phyloP scores from a whole-genome alignment of 2,888 invertebrate species.

The Parnassius apollo region DNA sequence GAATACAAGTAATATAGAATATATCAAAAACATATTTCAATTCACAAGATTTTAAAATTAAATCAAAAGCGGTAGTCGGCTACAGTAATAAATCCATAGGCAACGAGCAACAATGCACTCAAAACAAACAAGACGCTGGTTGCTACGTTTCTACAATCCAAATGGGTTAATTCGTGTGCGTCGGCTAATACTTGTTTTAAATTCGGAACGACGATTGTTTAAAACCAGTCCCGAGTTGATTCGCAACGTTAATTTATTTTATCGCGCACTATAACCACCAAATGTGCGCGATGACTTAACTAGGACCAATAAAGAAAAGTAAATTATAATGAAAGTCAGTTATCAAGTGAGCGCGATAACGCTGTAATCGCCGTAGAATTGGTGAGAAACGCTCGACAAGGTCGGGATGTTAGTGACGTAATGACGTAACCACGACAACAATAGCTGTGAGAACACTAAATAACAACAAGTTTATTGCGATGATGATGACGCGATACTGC shows the following conservation, averaged over 20 bases:
- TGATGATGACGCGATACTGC: constrained; percentile 13
- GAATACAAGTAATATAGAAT: too few species aligned
- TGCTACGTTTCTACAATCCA: not conserved
- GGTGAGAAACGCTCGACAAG: constrained; percentile 57
- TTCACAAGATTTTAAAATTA: too few species aligned
- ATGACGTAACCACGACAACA: constrained; percentile 65
- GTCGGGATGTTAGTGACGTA: constrained; percentile 59
- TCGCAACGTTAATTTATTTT: not conserved
- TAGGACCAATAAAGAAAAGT: constrained; percentile 15
- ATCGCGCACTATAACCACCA: constrained; percentile 10
- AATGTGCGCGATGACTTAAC: constrained; percentile 10
- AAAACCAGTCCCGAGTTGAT: constrained; percentile 7
- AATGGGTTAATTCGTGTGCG: not conserved
- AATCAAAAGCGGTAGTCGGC: too few species aligned
- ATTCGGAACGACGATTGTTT: not conserved
- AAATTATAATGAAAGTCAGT: constrained; percentile 15
- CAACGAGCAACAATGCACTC: not conserved
- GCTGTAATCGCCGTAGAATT: constrained; percentile 40
- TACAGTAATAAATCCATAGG: not conserved
- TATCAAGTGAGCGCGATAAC: constrained; percentile 31
- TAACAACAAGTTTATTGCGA: constrained; percentile 22
- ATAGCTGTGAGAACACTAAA: constrained; percentile 40
- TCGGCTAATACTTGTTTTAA: not conserved
- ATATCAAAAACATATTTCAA: too few species aligned
- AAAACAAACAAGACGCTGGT: not conserved